These are phyloP conservation scores for Montifringilla adamsi DNA, from an alignment of 2,113 vertebrate species.

Conservation along the genomic window DNA sequence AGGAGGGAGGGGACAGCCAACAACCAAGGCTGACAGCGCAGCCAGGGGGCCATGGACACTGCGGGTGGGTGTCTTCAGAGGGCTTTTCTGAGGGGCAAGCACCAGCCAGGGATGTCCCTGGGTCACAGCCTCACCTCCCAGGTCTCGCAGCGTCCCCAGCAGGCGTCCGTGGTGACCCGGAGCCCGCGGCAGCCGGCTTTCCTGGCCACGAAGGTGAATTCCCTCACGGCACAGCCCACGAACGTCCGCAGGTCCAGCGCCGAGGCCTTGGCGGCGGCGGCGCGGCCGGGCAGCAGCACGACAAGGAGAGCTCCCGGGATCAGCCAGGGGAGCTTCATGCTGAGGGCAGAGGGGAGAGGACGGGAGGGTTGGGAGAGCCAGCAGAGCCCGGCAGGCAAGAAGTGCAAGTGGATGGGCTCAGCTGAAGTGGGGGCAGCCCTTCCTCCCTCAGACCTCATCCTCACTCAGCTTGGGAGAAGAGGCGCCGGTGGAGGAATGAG, in stretches of 20 bases:
- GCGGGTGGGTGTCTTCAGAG: accelerated
- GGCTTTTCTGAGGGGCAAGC: neutral
- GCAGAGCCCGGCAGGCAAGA: neutral
- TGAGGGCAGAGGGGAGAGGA: neutral
- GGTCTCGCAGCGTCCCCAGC: slow-evolving; percentile 96
- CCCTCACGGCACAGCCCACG: slow-evolving; percentile 86
- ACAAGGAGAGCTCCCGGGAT: neutral
- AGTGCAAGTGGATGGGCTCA: neutral
- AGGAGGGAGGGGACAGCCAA: neutral
- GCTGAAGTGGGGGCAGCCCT: neutral
- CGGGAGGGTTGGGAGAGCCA: neutral
- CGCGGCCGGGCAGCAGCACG: neutral
- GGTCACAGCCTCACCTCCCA: slow-evolving; percentile 85
- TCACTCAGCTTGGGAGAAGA: neutral
- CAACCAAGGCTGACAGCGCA: accelerated
- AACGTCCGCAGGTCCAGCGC: slow-evolving; percentile 79
- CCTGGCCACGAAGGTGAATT: slow-evolving; percentile 89
- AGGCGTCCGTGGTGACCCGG: slow-evolving; percentile 90
- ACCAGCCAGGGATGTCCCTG: accelerated
- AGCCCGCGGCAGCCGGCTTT: slow-evolving; percentile 85
- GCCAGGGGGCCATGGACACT: accelerated
- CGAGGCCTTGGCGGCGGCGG: neutral
- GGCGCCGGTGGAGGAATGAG: neutral
- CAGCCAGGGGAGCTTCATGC: slow-evolving; percentile 49
- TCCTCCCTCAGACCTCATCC: neutral